Evolutionary conservation across 2,113 vertebrate genomes (phyloP).

Genomic region (Myotis brandtii): DNA sequence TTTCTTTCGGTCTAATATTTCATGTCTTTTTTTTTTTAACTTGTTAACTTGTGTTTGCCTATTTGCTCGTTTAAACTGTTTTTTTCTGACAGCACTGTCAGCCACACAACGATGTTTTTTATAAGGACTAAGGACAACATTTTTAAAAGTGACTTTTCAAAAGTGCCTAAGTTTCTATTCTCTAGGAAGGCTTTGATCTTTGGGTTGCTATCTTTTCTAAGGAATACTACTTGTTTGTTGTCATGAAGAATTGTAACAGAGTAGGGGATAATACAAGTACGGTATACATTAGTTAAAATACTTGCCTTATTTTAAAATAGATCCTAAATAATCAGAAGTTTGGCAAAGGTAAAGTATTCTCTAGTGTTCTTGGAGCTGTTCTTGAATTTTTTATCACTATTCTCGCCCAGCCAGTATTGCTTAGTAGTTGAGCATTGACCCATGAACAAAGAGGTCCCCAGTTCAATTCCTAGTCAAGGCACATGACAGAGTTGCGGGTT

Average conservation of each 20-base stretch:
- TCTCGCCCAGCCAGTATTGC: background rate
- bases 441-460: too few relatives aligned
- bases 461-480: too few relatives aligned
- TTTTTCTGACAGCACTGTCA: background rate
- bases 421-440: too few relatives aligned
- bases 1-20: background rate
- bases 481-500: too few relatives aligned
- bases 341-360: slow-evolving; percentile 1
- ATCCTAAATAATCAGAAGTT: background rate
- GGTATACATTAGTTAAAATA: background rate
- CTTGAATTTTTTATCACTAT: background rate
- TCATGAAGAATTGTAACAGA: background rate
- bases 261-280: background rate
- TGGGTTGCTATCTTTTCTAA: slow-evolving; percentile 6
- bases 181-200: background rate
- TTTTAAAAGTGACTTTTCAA: slow-evolving; percentile 8
- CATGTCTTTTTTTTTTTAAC: background rate
- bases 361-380: background rate
- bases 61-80: background rate
- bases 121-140: background rate
- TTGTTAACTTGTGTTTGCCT: background rate
- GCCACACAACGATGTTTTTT: background rate
- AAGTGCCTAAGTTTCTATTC: background rate
- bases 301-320: background rate
- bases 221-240: background rate